These are phyloP conservation scores for Chaenocephalus aceratus DNA, from an alignment of 2,113 vertebrate genomes.

Conservation along the genomic window DNA sequence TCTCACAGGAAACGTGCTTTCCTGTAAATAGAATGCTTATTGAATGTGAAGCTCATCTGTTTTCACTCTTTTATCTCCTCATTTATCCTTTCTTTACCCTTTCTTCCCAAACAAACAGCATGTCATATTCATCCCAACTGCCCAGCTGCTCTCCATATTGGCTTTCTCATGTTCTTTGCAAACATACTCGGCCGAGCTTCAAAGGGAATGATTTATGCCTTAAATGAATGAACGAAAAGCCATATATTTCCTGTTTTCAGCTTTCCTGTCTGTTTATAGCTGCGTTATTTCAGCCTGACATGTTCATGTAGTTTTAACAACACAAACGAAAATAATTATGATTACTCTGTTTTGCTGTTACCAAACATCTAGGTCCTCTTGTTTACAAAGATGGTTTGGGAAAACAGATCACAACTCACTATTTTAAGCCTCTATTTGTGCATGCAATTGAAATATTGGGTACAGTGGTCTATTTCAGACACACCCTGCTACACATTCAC, in stretches of 20 bases:
- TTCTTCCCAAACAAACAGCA: conserved; percentile 68
- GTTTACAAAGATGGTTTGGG: conserved; percentile 8
- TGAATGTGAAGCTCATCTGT: conserved; percentile 66
- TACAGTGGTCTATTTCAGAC: conserved; percentile 58
- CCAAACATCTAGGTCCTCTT: conserved; percentile 2
- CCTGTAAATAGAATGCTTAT: conserved; percentile 43
- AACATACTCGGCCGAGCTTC: conserved; percentile 70
- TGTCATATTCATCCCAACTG: conserved; percentile 73
- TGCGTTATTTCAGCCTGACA: conserved; percentile 31
- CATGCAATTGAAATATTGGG: conserved; percentile 53
- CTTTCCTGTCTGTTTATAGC: conserved; percentile 45
- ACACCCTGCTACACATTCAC: conserved; percentile 74
- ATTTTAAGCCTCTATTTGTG: conserved; percentile 48
- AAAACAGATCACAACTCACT: conserved; percentile 5
- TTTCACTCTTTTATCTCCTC: conserved; percentile 64
- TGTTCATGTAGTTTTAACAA: conserved; percentile 28
- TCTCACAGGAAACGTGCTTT: conserved; percentile 27
- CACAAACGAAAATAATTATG: conserved; percentile 15
- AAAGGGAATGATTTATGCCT: conserved; percentile 80
- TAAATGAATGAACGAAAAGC: conserved; percentile 74
- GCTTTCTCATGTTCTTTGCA: conserved; percentile 74
- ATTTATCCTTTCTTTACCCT: conserved; percentile 43
- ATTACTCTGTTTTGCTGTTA: background rate
- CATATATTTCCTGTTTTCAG: conserved; percentile 51
- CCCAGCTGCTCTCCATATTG: conserved; percentile 80